A percentile compares a stretch with the other conserved stretches of the same genome.
phyloP scores from a whole-genome alignment of 1,140 invertebrate genomes.

The Drosophila malerkotliana region DNA sequence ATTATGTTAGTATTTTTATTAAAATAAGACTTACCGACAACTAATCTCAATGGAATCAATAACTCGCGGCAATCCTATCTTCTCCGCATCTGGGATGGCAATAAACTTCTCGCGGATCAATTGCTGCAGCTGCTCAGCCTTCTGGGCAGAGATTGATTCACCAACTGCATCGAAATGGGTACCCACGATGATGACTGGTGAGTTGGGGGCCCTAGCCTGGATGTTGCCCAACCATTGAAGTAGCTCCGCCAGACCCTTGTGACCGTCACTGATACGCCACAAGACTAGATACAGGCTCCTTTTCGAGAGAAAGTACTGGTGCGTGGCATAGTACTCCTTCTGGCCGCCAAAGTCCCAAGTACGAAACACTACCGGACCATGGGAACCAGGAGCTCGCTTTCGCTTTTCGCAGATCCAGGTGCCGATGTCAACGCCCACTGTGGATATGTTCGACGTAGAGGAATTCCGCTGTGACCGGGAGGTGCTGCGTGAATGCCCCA shows the following conservation, averaged over 20 bases:
- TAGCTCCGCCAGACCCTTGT: slow-evolving; percentile 94
- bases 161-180: slow-evolving; percentile 96
- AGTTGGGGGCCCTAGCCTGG: slow-evolving; percentile 96
- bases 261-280: slow-evolving; percentile 97
- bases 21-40: slow-evolving; percentile 70
- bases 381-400: slow-evolving; percentile 86
- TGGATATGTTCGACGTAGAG: slow-evolving; percentile 90
- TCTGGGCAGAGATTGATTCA: slow-evolving; percentile 88
- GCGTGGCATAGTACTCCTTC: slow-evolving; percentile 98
- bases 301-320: slow-evolving; percentile 99
- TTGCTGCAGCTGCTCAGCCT: slow-evolving; percentile 94
- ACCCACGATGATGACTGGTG: slow-evolving; percentile 96
- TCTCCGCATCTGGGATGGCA: slow-evolving; percentile 97
- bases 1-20: background rate
- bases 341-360: slow-evolving; percentile 99
- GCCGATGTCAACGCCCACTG: slow-evolving; percentile 98
- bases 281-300: slow-evolving; percentile 97
- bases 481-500: slow-evolving; percentile 90
- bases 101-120: slow-evolving; percentile 95
- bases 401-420: slow-evolving; percentile 97
- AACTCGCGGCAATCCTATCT: slow-evolving; percentile 96
- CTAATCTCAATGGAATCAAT: slow-evolving; percentile 96
- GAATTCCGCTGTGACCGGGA: slow-evolving; percentile 59
- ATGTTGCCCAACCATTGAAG: slow-evolving; percentile 98
- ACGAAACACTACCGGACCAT: slow-evolving; percentile 96